Percentiles rank a stretch among this genome's conserved stretches.
Evolutionary conservation across 1,140 invertebrate genomes (phyloP).

Genomic region (Drosophila prosaltans): DNA sequence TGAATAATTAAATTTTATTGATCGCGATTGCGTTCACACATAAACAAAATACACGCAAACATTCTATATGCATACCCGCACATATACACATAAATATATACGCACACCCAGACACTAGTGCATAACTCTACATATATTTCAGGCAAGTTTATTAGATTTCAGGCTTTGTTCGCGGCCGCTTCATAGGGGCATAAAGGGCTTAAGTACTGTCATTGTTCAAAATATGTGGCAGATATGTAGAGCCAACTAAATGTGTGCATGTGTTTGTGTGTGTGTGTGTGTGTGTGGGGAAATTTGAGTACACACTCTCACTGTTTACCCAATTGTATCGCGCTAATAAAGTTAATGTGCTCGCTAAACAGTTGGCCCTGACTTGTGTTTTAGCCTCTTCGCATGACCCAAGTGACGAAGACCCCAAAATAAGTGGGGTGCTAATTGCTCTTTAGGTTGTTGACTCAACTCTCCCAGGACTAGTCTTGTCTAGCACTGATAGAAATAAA

Average conservation of each 20-base stretch:
- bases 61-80: not conserved
- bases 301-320: conserved; percentile 35
- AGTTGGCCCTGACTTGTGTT: conserved; percentile 66
- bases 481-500: conserved; percentile 5
- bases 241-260: conserved; percentile 8
- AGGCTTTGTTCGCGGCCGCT: conserved; percentile 54
- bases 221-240: conserved; percentile 47
- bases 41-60: conserved; percentile 16
- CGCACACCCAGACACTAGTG: conserved; percentile 12
- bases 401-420: conserved; percentile 11
- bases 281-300: not conserved
- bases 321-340: conserved; percentile 70
- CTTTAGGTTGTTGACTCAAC: conserved; percentile 73
- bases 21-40: conserved; percentile 55
- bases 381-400: conserved; percentile 51
- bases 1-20: conserved; percentile 82
- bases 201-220: conserved; percentile 59
- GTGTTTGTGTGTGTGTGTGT: conserved; percentile 17
- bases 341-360: conserved; percentile 71
- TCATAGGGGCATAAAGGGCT: conserved; percentile 56
- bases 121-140: conserved; percentile 10
- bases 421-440: conserved; percentile 70
- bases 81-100: conserved; percentile 16
- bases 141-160: conserved; percentile 73
- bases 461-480: conserved; percentile 48